Evolutionary conservation across 2,888 invertebrate species (phyloP), one percentile per base, ranked within the genome.

Genomic region (Megastigmus dorsalis): DNA sequence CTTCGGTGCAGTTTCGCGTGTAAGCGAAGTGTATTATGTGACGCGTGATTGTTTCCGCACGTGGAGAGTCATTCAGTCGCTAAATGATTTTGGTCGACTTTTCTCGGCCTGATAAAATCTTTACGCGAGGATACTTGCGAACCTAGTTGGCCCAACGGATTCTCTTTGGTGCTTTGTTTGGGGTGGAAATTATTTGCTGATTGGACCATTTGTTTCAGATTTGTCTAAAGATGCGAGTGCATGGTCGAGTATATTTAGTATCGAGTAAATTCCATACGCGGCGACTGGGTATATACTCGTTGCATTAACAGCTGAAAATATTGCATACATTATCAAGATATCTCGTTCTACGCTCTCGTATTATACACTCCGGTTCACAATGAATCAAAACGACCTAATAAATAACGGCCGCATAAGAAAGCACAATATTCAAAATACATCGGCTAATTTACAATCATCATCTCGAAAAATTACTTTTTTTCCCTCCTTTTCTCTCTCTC

Each of bases 401-500:
- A 72, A 59, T 59, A 38, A 66, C 65, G 5, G 57, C 36, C 41
- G 33, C 20, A 43, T 30, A 43, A 13, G 54, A 41, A 28, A 26
- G 45, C n/a, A 30, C 55, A 65, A 30, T 66, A 72, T 72, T 72
- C 72, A 65, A 72, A 72, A 72, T 65, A 71, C 75, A 74, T 60
- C 54, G 72, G 33, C 52, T 72, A 68, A 72, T 76, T 72, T 60
- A 71, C 69, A 71, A 71, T 70, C 59, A 59, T 62, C 55, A 65
- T 65, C 62, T 45, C 57, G 50, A 69, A 65, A 69, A 65, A 74
- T 50, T 26, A 59, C 36, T 36, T 54, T 7, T 38, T 48, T 15
- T 48, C 28, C 36, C 36, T 26, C 33, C 38, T 45, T 68, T 15
- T 28, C 33, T 55, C 55, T 3, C 45, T 41, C 78, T 75, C 77